These are phyloP conservation scores for Allobates femoralis DNA, from an alignment of 2,797 vertebrate genomes.

Conservation along the genomic window DNA sequence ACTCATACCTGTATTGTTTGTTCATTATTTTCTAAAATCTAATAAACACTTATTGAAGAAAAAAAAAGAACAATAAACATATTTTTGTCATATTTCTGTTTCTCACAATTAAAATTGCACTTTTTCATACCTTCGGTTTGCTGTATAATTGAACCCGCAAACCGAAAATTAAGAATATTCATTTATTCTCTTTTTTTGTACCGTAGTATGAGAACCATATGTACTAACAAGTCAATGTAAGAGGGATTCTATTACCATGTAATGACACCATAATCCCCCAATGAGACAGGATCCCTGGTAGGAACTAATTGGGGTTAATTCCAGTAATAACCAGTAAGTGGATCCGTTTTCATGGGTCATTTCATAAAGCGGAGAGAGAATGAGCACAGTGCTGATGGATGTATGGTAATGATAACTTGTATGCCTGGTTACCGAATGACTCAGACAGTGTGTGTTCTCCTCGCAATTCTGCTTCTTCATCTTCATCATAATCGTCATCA, in stretches of 20 bases:
- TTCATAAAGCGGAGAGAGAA: background rate
- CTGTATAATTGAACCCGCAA: background rate
- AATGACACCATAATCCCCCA: background rate
- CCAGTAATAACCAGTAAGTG: constrained; percentile 14
- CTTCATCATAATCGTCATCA: constrained; percentile 76
- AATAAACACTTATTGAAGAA: too few species aligned
- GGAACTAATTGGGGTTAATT: background rate
- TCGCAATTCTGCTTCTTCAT: constrained; percentile 78
- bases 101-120: background rate
- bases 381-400: background rate
- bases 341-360: constrained; percentile 9
- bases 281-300: background rate
- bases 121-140: background rate
- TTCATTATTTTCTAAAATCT: too few species aligned
- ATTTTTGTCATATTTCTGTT: background rate
- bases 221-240: constrained; percentile 6
- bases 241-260: background rate
- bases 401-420: constrained; percentile 47
- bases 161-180: background rate
- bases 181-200: background rate
- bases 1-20: too few species aligned
- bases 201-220: constrained; percentile 24
- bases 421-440: constrained; percentile 83
- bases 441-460: constrained; percentile 87
- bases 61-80: background rate